Conservation (phyloP, 2,113 vertebrate species). For the Brachypodius melanocephalos region DNA sequence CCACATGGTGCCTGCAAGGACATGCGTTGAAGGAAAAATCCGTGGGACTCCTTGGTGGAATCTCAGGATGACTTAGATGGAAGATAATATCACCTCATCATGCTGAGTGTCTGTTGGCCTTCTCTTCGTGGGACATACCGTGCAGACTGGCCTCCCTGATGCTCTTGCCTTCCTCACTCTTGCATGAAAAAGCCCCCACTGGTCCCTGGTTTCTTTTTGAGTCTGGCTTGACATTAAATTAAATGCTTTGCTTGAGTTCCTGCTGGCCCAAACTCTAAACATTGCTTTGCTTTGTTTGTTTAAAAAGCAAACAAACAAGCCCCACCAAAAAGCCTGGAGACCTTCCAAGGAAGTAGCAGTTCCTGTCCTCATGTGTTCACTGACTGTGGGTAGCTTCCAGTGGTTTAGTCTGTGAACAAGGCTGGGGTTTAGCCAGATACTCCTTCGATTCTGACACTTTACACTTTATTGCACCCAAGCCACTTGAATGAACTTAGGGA, state of each 20-base stretch:
- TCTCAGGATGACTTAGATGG: background rate
- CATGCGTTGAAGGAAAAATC: background rate
- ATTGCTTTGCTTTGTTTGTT: background rate
- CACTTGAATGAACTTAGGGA: background rate
- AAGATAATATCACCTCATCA: background rate
- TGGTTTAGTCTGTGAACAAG: background rate
- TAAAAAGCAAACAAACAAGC: background rate
- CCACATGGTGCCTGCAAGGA: rapidly evolving
- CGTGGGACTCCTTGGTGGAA: rapidly evolving
- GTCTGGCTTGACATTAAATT: background rate
- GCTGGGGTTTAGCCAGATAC: background rate
- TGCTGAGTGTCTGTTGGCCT: background rate
- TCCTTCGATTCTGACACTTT: background rate
- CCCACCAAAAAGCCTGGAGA: background rate
- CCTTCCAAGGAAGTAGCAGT: background rate
- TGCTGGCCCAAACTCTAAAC: background rate
- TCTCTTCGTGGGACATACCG: rapidly evolving
- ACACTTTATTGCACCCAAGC: background rate
- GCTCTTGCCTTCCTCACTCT: background rate
- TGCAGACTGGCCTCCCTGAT: background rate
- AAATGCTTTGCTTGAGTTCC: background rate
- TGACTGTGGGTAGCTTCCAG: background rate
- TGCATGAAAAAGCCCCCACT: background rate
- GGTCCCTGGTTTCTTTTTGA: background rate
- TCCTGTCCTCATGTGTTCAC: background rate